Evolutionary conservation across 1,140 invertebrate genomes (phyloP), one percentile per base, ranked within the genome.

Genomic region (Drosophila asahinai): DNA sequence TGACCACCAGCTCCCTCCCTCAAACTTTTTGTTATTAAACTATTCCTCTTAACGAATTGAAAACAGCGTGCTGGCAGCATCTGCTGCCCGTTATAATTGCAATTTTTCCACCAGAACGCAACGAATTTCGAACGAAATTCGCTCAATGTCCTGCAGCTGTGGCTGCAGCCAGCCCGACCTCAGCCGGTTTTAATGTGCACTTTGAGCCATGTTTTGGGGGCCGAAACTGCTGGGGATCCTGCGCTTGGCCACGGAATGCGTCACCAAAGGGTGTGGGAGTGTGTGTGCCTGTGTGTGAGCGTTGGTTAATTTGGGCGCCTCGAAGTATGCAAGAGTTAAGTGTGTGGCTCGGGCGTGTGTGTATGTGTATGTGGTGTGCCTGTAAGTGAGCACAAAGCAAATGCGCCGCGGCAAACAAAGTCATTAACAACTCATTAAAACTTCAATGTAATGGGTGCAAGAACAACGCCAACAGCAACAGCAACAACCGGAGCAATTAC

Each of bases 401-500:
- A 49, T 73, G 67, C 54, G 54, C 45, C 75, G 74, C 58, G 33
- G 45, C 63, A 77, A 57, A 70, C 63, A 65, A 63, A 79, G 75
- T 78, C 76, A 79, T 79, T 79, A 79, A 79, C 76, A 79, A 79
- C 75, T 79, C 76, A 77, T 79, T 78, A 79, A 79, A 79, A 78
- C 75, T 79, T 73, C 70, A 73, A 61, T 73, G 67, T 73, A 73
- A 73, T 73, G 70, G 68, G 19, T 73, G 70, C 67, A 73, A 17
- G 67, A 60, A 42, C 42, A 65, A 67, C 49, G 55, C 8, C 45
- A 51, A 12, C 30, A 55, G 9, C 55, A 58, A 22, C 49, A 52
- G 19, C 74, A 45, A 52, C 19, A 58, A 58, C 60, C 45, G 45
- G 30, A 59, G 68, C 70, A 61, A 73, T 73, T 73, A 73, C 67